These are phyloP conservation scores for Cosmorhoe ocellata DNA, from an alignment of 2,888 invertebrate species.

Conservation along the genomic window DNA sequence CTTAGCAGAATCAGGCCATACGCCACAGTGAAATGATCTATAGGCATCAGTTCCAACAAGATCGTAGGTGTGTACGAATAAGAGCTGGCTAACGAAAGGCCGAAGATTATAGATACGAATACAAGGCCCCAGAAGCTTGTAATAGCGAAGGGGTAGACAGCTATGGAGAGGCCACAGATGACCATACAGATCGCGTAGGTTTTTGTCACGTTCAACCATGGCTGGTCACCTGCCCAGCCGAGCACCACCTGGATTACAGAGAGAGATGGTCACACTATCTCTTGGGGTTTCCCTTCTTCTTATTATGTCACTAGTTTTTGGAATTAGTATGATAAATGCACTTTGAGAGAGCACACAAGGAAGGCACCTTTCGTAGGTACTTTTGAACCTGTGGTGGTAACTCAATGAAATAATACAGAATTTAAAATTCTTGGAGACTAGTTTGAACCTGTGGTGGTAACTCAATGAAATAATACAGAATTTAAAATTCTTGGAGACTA, in stretches of 20 bases:
- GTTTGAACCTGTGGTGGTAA: too few species aligned
- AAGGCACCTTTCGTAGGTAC: too few species aligned
- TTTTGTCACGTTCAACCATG: slow-evolving; percentile 91
- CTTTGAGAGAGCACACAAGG: too few species aligned
- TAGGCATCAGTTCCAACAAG: slow-evolving; percentile 92
- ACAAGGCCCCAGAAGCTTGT: slow-evolving; percentile 74
- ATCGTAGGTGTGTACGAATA: slow-evolving; percentile 96
- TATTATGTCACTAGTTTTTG: too few species aligned
- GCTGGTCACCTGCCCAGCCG: slow-evolving; percentile 94
- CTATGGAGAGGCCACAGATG: slow-evolving; percentile 84
- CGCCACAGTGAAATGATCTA: slow-evolving; percentile 95
- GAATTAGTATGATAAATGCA: too few species aligned
- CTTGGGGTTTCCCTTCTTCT: too few species aligned
- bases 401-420: too few species aligned
- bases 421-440: too few species aligned
- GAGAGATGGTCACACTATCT: too few species aligned
- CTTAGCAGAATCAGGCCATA: slow-evolving; percentile 94
- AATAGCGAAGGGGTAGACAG: slow-evolving; percentile 82
- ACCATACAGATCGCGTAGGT: slow-evolving; percentile 91
- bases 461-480: too few species aligned
- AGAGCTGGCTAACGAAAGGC: slow-evolving; percentile 94
- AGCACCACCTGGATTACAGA: slow-evolving; percentile 84
- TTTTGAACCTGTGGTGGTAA: too few species aligned
- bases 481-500: too few species aligned
- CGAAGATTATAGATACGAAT: slow-evolving; percentile 86